Percentiles rank a stretch among this genome's conserved stretches.
These are phyloP conservation scores for Euspilapteryx auroguttella DNA, from an alignment of 2,888 invertebrate species.

Conservation along the genomic window DNA sequence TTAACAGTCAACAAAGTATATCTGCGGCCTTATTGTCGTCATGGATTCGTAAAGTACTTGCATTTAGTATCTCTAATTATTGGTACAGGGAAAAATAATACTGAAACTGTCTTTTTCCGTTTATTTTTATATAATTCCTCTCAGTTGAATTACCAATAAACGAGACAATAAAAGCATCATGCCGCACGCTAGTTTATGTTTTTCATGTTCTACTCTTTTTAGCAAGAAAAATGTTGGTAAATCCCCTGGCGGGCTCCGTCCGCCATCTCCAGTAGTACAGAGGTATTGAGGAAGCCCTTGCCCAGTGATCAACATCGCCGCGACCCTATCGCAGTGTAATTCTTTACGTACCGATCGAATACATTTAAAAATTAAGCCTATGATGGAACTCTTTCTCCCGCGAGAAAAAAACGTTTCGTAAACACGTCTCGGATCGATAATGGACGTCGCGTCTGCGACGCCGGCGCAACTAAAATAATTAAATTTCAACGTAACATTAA, in stretches of 20 bases:
- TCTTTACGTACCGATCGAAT: constrained; percentile 37
- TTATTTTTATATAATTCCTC: too few species aligned
- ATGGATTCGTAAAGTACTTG: too few species aligned
- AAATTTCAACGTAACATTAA: constrained; percentile 56
- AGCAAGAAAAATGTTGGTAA: too few species aligned
- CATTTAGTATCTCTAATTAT: too few species aligned
- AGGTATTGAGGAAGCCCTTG: constrained; percentile 9
- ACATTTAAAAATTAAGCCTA: constrained; percentile 54
- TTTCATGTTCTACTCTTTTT: too few species aligned
- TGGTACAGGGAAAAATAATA: too few species aligned
- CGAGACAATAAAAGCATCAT: too few species aligned
- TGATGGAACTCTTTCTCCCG: constrained; percentile 60
- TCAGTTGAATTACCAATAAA: too few species aligned
- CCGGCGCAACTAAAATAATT: constrained; percentile 49
- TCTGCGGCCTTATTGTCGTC: too few species aligned
- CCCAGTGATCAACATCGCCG: constrained; percentile 55
- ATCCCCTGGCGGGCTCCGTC: neutral
- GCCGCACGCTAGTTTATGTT: too few species aligned
- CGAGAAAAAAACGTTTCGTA: constrained; percentile 57
- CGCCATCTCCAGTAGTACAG: too few species aligned
- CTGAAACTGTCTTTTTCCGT: too few species aligned
- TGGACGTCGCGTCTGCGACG: constrained; percentile 49
- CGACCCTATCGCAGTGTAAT: constrained; percentile 40
- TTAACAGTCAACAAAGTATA: constrained; percentile 20
- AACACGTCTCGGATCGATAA: constrained; percentile 58